Evolutionary conservation across 2,888 invertebrate genomes (phyloP).

Genomic region (Exocentrus adspersus): DNA sequence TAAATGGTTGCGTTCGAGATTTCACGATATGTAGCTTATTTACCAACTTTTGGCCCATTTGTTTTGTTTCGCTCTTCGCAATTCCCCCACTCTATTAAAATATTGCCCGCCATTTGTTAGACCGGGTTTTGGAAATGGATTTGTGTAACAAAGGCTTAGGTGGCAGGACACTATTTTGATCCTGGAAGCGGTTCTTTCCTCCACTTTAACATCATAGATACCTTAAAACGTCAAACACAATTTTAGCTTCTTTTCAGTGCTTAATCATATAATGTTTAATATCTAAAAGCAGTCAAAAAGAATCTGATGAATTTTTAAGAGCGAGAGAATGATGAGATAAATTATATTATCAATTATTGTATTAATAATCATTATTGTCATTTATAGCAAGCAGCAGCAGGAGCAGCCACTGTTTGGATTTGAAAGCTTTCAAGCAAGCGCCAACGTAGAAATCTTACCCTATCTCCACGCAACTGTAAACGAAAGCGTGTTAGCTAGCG

Average conservation of each 20-base stretch:
- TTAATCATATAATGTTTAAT: no score
- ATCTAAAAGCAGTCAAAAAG: no score
- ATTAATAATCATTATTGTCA: not conserved
- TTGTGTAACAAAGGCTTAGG: not conserved
- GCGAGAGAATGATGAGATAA: no score
- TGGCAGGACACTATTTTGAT: not conserved
- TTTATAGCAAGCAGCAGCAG: not conserved
- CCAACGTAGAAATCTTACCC: conserved; percentile 4
- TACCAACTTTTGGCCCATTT: conserved; percentile 32
- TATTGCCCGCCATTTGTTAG: conserved; percentile 24
- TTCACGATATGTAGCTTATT: conserved; percentile 38
- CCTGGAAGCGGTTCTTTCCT: not conserved
- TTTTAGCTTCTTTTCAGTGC: no score
- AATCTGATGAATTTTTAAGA: no score
- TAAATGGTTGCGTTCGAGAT: conserved; percentile 36
- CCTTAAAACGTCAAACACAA: no score
- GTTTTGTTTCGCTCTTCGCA: conserved; percentile 25
- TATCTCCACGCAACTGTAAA: conserved; percentile 6
- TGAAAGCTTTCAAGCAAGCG: not conserved
- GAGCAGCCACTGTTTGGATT: not conserved
- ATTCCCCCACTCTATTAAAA: conserved; percentile 19
- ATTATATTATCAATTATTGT: no score
- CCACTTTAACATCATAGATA: no score
- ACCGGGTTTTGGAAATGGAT: not conserved
- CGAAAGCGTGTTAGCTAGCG: conserved; percentile 2